Conservation (phyloP, 1,140 invertebrate species). For the Tetramorium alpestre region DNA sequence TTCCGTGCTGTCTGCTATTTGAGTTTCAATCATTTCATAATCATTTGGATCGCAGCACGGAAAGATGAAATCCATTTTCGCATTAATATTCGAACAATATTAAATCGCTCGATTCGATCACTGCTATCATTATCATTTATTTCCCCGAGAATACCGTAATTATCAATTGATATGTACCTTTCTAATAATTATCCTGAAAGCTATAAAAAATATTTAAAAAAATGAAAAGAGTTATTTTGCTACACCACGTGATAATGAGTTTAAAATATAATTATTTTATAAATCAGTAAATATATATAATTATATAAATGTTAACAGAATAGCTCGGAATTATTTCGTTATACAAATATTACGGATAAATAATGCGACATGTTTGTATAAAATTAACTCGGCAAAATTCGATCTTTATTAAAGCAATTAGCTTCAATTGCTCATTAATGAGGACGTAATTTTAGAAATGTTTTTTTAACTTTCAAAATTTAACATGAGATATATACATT, state of each 20-base stretch:
- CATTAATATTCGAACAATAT: slow-evolving; percentile 28
- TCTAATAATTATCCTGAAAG: not conserved
- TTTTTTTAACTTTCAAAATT: slow-evolving; percentile 11
- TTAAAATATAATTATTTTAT: slow-evolving; percentile 53
- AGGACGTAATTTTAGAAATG: slow-evolving; percentile 3
- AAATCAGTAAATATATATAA: slow-evolving; percentile 63
- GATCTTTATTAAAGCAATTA: slow-evolving; percentile 14
- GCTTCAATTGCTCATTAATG: not conserved
- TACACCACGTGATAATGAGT: not conserved
- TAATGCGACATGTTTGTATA: slow-evolving; percentile 19
- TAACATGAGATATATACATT: not conserved
- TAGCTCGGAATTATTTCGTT: slow-evolving; percentile 25
- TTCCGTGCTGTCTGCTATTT: not conserved
- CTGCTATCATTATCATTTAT: slow-evolving; percentile 22
- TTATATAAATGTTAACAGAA: slow-evolving; percentile 36
- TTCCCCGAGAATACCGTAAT: slow-evolving; percentile 18
- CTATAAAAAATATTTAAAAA: not conserved
- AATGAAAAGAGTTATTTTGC: not conserved
- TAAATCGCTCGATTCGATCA: slow-evolving; percentile 3
- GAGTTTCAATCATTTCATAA: slow-evolving; percentile 38
- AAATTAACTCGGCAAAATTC: slow-evolving; percentile 35
- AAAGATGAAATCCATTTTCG: slow-evolving; percentile 32
- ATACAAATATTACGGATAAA: slow-evolving; percentile 31
- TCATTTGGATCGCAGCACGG: slow-evolving; percentile 9
- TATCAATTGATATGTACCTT: not conserved